Percentiles rank a stretch among this genome's conserved stretches.
phyloP scores from a whole-genome alignment of 2,797 vertebrate genomes.

The Pseudomugil gertrudae region DNA sequence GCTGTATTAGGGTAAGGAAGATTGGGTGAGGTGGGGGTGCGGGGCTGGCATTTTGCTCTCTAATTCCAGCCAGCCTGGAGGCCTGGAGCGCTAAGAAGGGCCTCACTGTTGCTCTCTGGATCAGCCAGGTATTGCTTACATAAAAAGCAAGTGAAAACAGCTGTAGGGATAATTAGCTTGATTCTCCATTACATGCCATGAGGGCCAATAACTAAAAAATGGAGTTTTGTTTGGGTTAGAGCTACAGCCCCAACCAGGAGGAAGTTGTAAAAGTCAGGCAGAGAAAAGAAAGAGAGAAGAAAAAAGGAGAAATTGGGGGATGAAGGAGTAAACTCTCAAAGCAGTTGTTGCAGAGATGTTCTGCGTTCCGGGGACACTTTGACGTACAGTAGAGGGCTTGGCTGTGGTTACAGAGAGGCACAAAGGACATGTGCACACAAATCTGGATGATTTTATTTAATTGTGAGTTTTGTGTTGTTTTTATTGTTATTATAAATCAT shows the following conservation, averaged over 20 bases:
- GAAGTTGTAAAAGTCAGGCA: slow-evolving; percentile 86
- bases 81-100: slow-evolving; percentile 88
- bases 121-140: slow-evolving; percentile 95
- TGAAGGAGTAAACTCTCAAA: slow-evolving; percentile 71
- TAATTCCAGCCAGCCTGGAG: slow-evolving; percentile 89
- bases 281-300: slow-evolving; percentile 62
- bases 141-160: slow-evolving; percentile 95
- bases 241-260: slow-evolving; percentile 84
- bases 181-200: slow-evolving; percentile 92
- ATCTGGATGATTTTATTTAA: neutral
- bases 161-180: slow-evolving; percentile 93
- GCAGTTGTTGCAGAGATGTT: slow-evolving; percentile 79
- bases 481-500: neutral
- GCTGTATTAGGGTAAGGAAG: slow-evolving; percentile 71
- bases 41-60: slow-evolving; percentile 89
- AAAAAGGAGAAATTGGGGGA: slow-evolving; percentile 47
- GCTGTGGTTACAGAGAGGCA: slow-evolving; percentile 40
- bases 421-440: slow-evolving; percentile 19
- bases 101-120: slow-evolving; percentile 90
- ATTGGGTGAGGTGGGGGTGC: slow-evolving; percentile 78
- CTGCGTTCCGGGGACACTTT: slow-evolving; percentile 48
- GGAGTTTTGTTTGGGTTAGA: slow-evolving; percentile 91
- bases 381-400: slow-evolving; percentile 37
- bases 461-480: neutral
- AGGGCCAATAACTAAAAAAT: slow-evolving; percentile 91